Evolutionary conservation across 2,113 vertebrate genomes (phyloP), one percentile per base, ranked within the genome.

Genomic region (Crotalus horridus): DNA sequence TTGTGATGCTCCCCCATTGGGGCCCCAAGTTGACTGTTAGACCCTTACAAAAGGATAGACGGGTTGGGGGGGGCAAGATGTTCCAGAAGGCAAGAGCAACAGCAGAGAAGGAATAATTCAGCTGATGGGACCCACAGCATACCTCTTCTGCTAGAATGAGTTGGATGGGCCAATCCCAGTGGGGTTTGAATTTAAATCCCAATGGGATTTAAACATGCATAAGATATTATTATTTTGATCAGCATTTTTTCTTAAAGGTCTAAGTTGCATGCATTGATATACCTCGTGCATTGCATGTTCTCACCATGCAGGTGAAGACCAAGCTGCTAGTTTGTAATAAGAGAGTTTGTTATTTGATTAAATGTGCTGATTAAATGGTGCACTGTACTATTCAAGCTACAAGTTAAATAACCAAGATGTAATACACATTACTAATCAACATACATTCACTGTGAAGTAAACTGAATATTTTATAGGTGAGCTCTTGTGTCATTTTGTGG

Each of bases 341-440:
- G 92, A 94, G 93, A 94, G 94, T 96, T 95, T 96, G 94, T 94
- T 94, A 93, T 85, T 93, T 94, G 92, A 93, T 93, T 95, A 96
- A 90, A 96, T 96, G 96, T 94, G 96, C 94, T 97, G 97, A 98
- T 96, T 96, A 97, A 96, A 93, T 94, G 46, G 81, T 94, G 93
- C 95, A 96, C 97, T 97, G 96, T 95, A 97, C 95, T 97, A 97
- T 97, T 97, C 97, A 97, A 97, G 95, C 96, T 95, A 93, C 94
- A 94, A 97, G 96, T 96, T 97, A 96, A 96, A 97, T 95, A 96
- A 95, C 95, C 96, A 96, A 96, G 94, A 95, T 95, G 95, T 96
- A 96, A 96, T 93, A 95, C 95, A 95, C 96, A 97, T 92, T 96
- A 93, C 96, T 98, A 97, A 97, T 97, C 96, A 97, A 96, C 51